Percentiles rank a stretch among this genome's conserved stretches.
These are phyloP conservation scores for Zaprionus lineosus DNA, from an alignment of 2,888 invertebrate genomes.

Conservation along the genomic window DNA sequence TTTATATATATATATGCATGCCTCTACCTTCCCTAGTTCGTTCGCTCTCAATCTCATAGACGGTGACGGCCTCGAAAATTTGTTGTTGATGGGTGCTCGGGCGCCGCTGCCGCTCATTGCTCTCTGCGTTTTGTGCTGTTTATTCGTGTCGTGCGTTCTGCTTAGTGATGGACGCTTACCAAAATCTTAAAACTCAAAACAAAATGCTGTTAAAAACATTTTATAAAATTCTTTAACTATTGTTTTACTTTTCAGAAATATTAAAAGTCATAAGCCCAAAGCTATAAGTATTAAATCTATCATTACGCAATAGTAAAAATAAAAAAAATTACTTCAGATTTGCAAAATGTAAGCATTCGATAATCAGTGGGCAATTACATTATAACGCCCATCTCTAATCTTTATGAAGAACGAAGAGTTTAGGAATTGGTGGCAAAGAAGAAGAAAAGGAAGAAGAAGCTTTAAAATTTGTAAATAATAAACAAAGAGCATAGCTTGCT, in stretches of 20 bases:
- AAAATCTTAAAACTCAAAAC: conserved; percentile 7
- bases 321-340: background rate
- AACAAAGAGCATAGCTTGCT: conserved; percentile 47
- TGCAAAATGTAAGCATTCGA: conserved; percentile 1
- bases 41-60: conserved; percentile 32
- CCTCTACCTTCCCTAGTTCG: conserved; percentile 25
- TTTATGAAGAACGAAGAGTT: conserved; percentile 14
- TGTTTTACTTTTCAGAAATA: background rate
- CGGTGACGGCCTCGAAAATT: conserved; percentile 52
- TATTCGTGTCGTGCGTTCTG: conserved; percentile 47
- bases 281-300: no score
- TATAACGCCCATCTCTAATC: conserved; percentile 31
- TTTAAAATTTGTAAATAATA: conserved; percentile 46
- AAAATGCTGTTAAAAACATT: background rate
- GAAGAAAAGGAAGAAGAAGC: conserved; percentile 1
- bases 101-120: conserved; percentile 58
- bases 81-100: conserved; percentile 31
- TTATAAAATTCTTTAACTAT: background rate
- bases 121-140: conserved; percentile 59
- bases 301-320: no score
- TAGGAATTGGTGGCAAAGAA: background rate
- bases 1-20: background rate
- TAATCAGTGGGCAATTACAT: background rate
- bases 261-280: no score
- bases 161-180: conserved; percentile 31